Evolutionary conservation across 2,888 invertebrate genomes (phyloP), one percentile per base, ranked within the genome.

Genomic region (Melikaiella ostensackeni): DNA sequence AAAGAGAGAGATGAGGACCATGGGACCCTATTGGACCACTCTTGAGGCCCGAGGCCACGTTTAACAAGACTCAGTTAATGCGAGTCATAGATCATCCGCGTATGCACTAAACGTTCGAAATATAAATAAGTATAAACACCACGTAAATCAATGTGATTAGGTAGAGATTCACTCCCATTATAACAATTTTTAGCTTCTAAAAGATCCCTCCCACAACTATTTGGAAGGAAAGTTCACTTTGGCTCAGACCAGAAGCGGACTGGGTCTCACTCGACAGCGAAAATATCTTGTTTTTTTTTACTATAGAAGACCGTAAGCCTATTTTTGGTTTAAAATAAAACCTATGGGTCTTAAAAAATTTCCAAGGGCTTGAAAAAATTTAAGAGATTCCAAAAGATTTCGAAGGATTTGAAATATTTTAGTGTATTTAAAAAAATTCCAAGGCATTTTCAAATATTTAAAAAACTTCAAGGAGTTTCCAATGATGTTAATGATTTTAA

Each of bases 51-150:
- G 84, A 83, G 89, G 90, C 89, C 84, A 85, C 89, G 89, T 89
- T 90, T 90, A 90, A 90, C 90, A 90, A 90, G 90, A 90, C 89
- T 87, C 88, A 86, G 89, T 90, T 90, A 90, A 90, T 90, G 89
- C 86, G 89, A 86, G 89, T 87, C 90, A 87, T 90, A 90, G 89
- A 90, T 90, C 90, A 90, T 88, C 84, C 81, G 84, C 83, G 88
- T 88, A 87, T 89, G 89, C 87, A 85, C 89, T 89, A 90, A 90
- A 89, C 89, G 88, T 85, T 88, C 85, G 81, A 88, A 88, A 89
- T 90, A 90, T 89, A 90, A 89, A 89, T 89, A 90, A 88, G 88
- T 88, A 88, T 89, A 89, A 90, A 90, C 89, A 89, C 87, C 88
- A 87, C 87, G 89, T 90, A 90, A 90, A 90, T 90, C 89, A 89